Evolutionary conservation across 2,797 vertebrate genomes (phyloP), one percentile per base, ranked within the genome.

Genomic region (Urophycis tenuis): DNA sequence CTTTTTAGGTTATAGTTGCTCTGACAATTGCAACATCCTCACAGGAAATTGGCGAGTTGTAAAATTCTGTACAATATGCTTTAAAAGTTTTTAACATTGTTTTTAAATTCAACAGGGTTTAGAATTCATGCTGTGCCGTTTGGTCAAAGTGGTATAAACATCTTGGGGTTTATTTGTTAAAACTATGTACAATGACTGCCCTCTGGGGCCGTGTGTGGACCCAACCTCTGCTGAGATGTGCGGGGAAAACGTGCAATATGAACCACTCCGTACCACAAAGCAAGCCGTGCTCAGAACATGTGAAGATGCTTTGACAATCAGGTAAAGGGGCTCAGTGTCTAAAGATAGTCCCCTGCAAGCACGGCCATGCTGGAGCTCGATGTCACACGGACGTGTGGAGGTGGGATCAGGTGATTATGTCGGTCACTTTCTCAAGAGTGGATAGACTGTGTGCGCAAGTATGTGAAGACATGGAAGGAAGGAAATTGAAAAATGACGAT

Each of bases 51-150:
- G 88, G 89, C 84, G 87, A 90, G 89, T 36, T 96, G 93, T 96
- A 95, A 94, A 29, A 95, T 94, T 92, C 82, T 95, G 93, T 95
- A 95, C 90, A 91, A 92, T 79, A 94, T 89, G 91, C 91, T 90
- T 90, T 83, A 86, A 86, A 91, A 82, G 90, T 88, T 90, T 92
- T 19, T 86, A 91, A 88, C 91, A 87, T 89, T 90, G 83, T 67
- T 67, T n/a, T 32, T 79, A 72, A 90, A 93, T 92, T 90, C 25
- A 25, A 67, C 60, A 67, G 60, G 60, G 60, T 67, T 67, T 29
- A 67, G n/a, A 29, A 11, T 29, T 67, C 60, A 67, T 67, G 60
- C 60, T 29, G 60, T 67, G 60, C 60, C 25, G 25, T 14, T 88
- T 88, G 90, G 90, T 87, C 85, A 85, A 89, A 77, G 77, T 82